These are phyloP conservation scores for Chironomus tentans DNA, from an alignment of 2,888 invertebrate genomes.

Conservation along the genomic window DNA sequence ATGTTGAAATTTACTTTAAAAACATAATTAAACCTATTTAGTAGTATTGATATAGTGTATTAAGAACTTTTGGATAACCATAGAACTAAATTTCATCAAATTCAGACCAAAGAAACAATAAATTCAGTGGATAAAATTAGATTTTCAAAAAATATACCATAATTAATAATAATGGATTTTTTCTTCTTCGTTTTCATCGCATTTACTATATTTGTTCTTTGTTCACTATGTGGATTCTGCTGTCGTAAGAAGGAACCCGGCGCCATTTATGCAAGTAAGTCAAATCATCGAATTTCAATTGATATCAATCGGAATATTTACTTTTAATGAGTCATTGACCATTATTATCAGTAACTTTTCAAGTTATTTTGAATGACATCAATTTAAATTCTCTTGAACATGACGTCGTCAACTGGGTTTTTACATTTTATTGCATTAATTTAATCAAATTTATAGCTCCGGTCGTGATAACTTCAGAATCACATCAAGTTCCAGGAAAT, in stretches of 20 bases:
- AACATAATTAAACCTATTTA: too few species aligned
- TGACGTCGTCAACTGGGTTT: too few species aligned
- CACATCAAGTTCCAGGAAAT: not conserved
- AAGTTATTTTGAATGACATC: not conserved
- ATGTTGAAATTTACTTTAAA: too few species aligned
- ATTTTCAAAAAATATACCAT: not conserved
- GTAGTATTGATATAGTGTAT: too few species aligned
- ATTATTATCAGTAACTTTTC: too few species aligned
- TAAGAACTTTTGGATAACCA: too few species aligned
- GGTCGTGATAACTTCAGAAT: conserved; percentile 3
- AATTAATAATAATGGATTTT: not conserved
- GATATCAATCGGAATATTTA: not conserved
- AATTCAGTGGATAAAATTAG: not conserved
- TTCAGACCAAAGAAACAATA: not conserved
- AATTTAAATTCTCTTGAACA: not conserved
- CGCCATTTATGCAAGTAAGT: conserved; percentile 14
- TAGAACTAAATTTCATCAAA: too few species aligned
- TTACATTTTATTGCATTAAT: not conserved
- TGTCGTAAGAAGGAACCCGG: conserved; percentile 3
- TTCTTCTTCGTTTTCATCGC: conserved; percentile 1
- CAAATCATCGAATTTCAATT: not conserved
- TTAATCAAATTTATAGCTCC: not conserved
- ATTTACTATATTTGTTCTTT: conserved; percentile 4
- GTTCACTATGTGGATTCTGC: conserved; percentile 17
- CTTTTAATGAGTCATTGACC: too few species aligned